A percentile compares a stretch with the other conserved stretches of the same genome.
phyloP scores from a whole-genome alignment of 2,888 invertebrate genomes.

The Onthophagus sagittarius region DNA sequence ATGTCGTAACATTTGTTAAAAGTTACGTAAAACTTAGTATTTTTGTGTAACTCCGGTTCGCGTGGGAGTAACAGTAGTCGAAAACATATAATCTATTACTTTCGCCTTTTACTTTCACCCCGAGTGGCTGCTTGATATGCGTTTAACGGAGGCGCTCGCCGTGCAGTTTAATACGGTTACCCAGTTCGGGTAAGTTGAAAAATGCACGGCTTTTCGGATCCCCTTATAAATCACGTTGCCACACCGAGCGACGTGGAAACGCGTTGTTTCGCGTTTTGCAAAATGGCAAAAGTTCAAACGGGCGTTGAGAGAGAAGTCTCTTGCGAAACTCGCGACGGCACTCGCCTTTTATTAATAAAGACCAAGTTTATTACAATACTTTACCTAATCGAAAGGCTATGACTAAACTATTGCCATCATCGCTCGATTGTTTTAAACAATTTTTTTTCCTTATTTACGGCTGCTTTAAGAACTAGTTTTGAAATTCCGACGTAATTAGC shows the following conservation, averaged over 20 bases:
- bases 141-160: neutral
- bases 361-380: neutral
- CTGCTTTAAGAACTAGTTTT: neutral
- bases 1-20: neutral
- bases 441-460: neutral
- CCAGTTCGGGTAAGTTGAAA: neutral
- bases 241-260: neutral
- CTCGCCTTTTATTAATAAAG: neutral
- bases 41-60: neutral
- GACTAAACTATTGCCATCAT: neutral
- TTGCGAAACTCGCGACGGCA: neutral
- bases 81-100: slow-evolving; percentile 13
- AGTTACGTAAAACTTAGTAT: slow-evolving; percentile 1
- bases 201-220: neutral
- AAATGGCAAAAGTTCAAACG: slow-evolving; percentile 11
- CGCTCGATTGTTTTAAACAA: neutral
- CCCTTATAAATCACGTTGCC: neutral
- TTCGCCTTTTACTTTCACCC: slow-evolving; percentile 8
- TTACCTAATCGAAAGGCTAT: neutral
- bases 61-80: slow-evolving; percentile 1
- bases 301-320: neutral
- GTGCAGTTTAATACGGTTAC: slow-evolving; percentile 8
- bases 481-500: neutral
- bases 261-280: neutral
- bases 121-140: neutral